Base-by-base conservation (phyloP, 2,113 vertebrate genomes). In the Lontra canadensis region DNA sequence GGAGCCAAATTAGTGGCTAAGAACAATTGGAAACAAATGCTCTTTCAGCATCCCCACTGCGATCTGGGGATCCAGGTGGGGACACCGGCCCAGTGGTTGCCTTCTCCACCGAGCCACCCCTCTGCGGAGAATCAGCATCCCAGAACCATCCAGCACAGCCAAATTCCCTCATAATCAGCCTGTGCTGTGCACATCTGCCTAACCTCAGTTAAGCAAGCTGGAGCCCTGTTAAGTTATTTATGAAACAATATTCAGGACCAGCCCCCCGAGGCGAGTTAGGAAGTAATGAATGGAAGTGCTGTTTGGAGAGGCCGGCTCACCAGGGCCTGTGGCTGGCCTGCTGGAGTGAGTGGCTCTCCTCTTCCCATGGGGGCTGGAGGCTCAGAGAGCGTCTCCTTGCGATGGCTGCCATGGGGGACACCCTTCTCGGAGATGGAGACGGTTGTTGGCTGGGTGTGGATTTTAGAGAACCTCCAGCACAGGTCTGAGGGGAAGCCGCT, bases 1-100 rank as follows among this genome's bases (percentile, higher is more conserved):
- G 92, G 98, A 95, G 98, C 98, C 96, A 88, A 96, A 97, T 98
- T 97, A 98, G 96, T 96, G 96, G 97, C 95, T 97, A 76, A 95
- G 97, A 98, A 96, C 97, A 96, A 95, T 95, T 87, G 97, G 90
- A 97, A 97, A 97, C 96, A 96, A 98, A 97, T 94, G 97, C 96
- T 97, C 82, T 87, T 59, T 79, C 88, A 97, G 96, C 82, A 47
- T 93, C 96, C 97, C 3, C 3, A n/a, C 98, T 97, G 98, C 23
- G 98, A 93, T 96, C 74, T 0, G 1, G 94, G 84, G 96, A 96
- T 85, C 80, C 98, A 97, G 97, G 98, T 98, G 97, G 97, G 96
- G 92, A 97, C 95, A 94, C 36, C 57, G 87, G 96, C 82, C 11
- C 2, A 2, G 65, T 67, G 39, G 92, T 11, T 89, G 92, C 73